phyloP scores from a whole-genome alignment of 2,888 invertebrate species.

The Sclerodermus sp. region DNA sequence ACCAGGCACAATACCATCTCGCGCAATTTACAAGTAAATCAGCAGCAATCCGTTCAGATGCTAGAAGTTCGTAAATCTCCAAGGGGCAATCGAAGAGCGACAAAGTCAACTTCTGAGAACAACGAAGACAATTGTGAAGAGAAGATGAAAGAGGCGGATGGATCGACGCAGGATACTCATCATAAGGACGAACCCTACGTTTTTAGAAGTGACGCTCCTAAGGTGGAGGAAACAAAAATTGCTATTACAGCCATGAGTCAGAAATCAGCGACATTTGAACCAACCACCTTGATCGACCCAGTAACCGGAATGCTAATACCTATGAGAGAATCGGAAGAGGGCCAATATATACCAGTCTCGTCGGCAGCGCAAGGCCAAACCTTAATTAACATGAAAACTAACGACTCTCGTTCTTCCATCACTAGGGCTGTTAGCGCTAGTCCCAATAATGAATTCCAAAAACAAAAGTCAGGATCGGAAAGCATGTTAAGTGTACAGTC shows the following conservation, averaged over 20 bases:
- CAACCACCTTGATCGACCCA: constrained; percentile 72
- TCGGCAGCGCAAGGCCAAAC: constrained; percentile 28
- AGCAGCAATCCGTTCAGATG: constrained; percentile 24
- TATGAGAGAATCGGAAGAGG: constrained; percentile 72
- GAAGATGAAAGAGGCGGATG: constrained; percentile 46
- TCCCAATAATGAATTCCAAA: constrained; percentile 19
- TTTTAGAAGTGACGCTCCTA: constrained; percentile 26
- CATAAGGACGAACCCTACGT: constrained; percentile 24
- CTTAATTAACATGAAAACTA: constrained; percentile 9
- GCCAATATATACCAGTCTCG: constrained; percentile 66
- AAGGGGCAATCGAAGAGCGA: constrained; percentile 65
- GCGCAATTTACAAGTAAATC: constrained; percentile 47
- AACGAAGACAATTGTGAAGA: constrained; percentile 67
- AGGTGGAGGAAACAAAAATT: constrained; percentile 32
- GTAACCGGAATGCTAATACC: constrained; percentile 73
- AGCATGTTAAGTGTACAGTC: constrained; percentile 53
- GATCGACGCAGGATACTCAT: constrained; percentile 15
- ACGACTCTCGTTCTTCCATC: constrained; percentile 27
- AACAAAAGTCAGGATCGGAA: constrained; percentile 53
- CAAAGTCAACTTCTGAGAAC: constrained; percentile 68
- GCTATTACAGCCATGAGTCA: constrained; percentile 19
- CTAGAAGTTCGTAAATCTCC: constrained; percentile 64
- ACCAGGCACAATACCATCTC: constrained; percentile 61
- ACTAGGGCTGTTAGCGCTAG: constrained; percentile 21
- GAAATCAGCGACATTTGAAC: constrained; percentile 58